Percentiles rank a stretch among this genome's conserved stretches.
Conservation (phyloP, 2,888 invertebrate genomes). For the Trachelus tabidus region DNA sequence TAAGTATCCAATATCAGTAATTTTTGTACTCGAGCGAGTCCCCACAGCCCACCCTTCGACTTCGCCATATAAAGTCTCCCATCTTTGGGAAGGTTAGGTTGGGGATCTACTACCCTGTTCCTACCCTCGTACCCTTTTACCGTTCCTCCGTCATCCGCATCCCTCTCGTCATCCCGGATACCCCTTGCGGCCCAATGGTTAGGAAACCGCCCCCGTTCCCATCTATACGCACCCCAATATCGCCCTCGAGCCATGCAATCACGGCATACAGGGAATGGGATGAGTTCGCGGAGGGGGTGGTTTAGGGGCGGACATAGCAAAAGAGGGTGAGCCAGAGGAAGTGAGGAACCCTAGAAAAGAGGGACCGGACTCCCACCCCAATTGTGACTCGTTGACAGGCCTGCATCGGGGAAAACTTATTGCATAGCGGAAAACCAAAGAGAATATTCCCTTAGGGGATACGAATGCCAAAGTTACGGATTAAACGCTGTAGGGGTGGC, state of each 20-base stretch:
- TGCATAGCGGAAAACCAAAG: conserved; percentile 50
- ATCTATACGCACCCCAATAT: conserved; percentile 59
- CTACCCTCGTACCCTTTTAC: not conserved
- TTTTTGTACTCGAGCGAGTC: conserved; percentile 33
- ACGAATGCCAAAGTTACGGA: conserved; percentile 56
- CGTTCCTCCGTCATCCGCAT: not conserved
- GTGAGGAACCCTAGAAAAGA: conserved; percentile 13
- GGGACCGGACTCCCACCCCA: conserved; percentile 39
- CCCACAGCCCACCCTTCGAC: not conserved
- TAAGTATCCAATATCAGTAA: conserved; percentile 45
- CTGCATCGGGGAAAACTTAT: conserved; percentile 59
- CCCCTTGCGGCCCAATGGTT: conserved; percentile 1
- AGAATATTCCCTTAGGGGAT: conserved; percentile 43
- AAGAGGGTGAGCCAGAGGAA: conserved; percentile 22
- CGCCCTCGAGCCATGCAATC: conserved; percentile 61
- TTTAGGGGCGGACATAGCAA: conserved; percentile 27
- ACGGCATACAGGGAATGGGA: conserved; percentile 59
- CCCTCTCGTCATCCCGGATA: not conserved
- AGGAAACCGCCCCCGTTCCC: conserved; percentile 38
- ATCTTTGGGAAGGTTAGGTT: conserved; percentile 27
- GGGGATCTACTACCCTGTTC: conserved; percentile 15
- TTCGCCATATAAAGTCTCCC: conserved; percentile 19
- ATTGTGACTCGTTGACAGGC: conserved; percentile 61
- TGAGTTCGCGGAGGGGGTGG: conserved; percentile 40
- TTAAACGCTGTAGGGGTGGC: conserved; percentile 45